phyloP scores from a whole-genome alignment of 2,113 vertebrate species.

The Echinops telfairi region DNA sequence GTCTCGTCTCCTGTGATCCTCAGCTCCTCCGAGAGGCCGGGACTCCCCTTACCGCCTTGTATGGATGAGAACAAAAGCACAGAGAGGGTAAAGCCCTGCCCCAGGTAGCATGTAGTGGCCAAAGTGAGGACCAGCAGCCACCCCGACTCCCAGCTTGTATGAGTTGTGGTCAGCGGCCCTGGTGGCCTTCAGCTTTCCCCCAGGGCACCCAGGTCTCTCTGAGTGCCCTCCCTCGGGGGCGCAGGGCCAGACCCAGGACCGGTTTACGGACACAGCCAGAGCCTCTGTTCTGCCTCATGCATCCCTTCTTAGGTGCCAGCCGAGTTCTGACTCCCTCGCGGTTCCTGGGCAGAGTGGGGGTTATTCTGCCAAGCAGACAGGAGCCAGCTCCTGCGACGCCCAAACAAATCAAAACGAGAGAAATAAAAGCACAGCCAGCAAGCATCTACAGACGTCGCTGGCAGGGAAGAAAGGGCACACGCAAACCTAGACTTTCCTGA shows the following conservation, averaged over 20 bases:
- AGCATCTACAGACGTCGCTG: not conserved
- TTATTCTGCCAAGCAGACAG: conserved; percentile 57
- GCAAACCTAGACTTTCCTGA: conserved; percentile 66
- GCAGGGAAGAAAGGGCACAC: conserved; percentile 20
- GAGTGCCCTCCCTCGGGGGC: not conserved
- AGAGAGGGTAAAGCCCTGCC: not conserved
- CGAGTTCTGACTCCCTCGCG: conserved; percentile 53
- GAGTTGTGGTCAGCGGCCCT: rapidly evolving
- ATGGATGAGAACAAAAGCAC: not conserved
- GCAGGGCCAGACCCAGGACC: not conserved
- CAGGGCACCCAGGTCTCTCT: not conserved
- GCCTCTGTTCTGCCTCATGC: conserved; percentile 82
- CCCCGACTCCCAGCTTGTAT: not conserved
- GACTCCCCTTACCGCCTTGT: not conserved
- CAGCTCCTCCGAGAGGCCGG: not conserved
- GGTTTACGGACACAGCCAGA: conserved; percentile 35
- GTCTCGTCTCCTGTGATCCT: not conserved
- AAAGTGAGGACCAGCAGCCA: not conserved
- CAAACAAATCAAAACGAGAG: conserved; percentile 3
- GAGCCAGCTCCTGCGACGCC: not conserved
- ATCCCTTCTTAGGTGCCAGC: conserved; percentile 70
- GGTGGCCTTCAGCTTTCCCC: not conserved
- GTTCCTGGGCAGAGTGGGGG: not conserved
- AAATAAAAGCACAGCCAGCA: conserved; percentile 30
- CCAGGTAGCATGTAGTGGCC: not conserved